Percentiles rank a stretch among this genome's conserved stretches.
These are phyloP conservation scores for Kryptopterus vitreolus DNA, from an alignment of 2,797 vertebrate genomes.

Conservation along the genomic window DNA sequence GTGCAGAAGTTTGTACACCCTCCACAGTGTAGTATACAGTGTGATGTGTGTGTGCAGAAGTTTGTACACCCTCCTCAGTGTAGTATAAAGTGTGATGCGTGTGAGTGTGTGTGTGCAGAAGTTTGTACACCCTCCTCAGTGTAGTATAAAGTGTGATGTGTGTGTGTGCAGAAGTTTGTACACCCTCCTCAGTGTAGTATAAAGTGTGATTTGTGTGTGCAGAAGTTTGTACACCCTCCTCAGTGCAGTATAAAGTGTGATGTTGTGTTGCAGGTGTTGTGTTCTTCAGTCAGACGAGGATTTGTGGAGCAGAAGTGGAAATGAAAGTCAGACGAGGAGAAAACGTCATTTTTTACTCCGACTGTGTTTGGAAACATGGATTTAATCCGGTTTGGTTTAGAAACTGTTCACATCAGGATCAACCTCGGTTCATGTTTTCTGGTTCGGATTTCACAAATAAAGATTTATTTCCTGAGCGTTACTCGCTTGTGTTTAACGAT, in stretches of 20 bases:
- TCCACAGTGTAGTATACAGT: too few relatives aligned
- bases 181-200: background rate
- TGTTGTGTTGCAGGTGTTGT: constrained; percentile 37
- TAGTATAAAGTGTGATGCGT: too few relatives aligned
- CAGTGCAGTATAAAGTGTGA: background rate
- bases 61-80: too few relatives aligned
- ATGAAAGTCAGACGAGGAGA: constrained; percentile 45
- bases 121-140: background rate
- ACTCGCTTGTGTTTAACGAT: background rate
- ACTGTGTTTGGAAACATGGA: background rate
- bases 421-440: constrained; percentile 13
- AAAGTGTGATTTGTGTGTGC: background rate
- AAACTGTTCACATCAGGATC: constrained; percentile 42
- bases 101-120: too few relatives aligned
- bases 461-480: too few relatives aligned
- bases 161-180: background rate
- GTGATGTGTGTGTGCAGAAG: too few relatives aligned
- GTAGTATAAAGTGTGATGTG: background rate
- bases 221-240: background rate
- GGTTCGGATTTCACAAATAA: background rate
- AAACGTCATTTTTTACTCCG: constrained; percentile 34
- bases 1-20: too few relatives aligned
- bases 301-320: constrained; percentile 35
- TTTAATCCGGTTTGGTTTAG: constrained; percentile 36
- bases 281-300: constrained; percentile 27